Base-by-base conservation (phyloP, 53 echinoderm and acorn worm genomes). In the Luidia sarsii region DNA sequence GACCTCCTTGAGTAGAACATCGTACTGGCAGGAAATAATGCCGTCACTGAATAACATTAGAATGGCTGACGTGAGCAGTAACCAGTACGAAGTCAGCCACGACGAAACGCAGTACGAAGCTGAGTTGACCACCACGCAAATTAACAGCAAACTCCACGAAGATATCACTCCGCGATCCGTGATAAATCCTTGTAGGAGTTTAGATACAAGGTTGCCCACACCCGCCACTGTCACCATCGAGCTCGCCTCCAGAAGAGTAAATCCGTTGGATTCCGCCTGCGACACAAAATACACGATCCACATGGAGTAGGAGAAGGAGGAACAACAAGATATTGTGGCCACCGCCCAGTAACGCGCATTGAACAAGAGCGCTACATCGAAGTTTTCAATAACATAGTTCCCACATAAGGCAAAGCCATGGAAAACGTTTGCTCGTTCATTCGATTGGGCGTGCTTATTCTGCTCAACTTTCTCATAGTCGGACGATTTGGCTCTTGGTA, bases 201-300 rank as follows among this genome's bases (percentile, higher is more conserved):
- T 50, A 5, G 33, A 33, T 16, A 50, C 0, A 31, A 70, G 16
- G 21, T 36, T 31, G 29, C 70, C 70, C 8, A 70, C 30, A 18
- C 70, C 51, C 7, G 50, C 70, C 27, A 70, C 48, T 5, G 70
- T 4, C 18, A 70, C 70, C 18, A 70, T 50, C 5, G 50, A 11
- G 1, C 31, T 20, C 18, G 70, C 51, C 18, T 70, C 50, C n/a
- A 31, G 19, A 1, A 22, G 3, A 20, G 70, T 19, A 13, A 70
- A 70, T 33, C 70, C 70, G 30, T n/a, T 33, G 32, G 70, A 70
- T 2, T 70, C 33, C 8, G 52, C 70, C 19, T 33, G 34, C 7
- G 70, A 70, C 50, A 70, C 70, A 33, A 70, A 70, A 51, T 70
- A 70, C 1, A 51, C 34, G 0, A 70, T 51, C 70, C 70, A 70